Evolutionary conservation across 1,140 invertebrate species (phyloP).

Genomic region (Aethina tumida): DNA sequence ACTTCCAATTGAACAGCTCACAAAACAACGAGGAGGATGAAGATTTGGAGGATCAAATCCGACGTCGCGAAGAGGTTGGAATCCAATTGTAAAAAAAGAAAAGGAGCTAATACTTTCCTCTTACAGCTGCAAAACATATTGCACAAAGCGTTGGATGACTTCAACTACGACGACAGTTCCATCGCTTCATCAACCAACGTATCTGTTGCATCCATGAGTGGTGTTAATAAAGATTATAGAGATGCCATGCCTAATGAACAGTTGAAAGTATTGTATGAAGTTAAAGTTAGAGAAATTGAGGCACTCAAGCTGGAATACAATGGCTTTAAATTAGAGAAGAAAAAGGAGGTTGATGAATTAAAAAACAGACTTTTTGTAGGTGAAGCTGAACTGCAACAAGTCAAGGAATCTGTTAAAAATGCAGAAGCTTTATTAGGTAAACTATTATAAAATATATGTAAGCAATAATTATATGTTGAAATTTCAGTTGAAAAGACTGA

Average conservation of each 20-base stretch:
- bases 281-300: conserved; percentile 30
- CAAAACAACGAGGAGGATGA: conserved; percentile 33
- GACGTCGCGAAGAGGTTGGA: conserved; percentile 30
- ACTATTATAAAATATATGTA: background rate
- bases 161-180: conserved; percentile 34
- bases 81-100: background rate
- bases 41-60: conserved; percentile 30
- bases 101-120: conserved; percentile 4
- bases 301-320: conserved; percentile 27
- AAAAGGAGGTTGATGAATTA: conserved; percentile 24
- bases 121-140: conserved; percentile 30
- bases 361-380: conserved; percentile 22
- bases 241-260: conserved; percentile 29
- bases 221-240: conserved; percentile 23
- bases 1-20: conserved; percentile 25
- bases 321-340: conserved; percentile 18
- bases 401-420: conserved; percentile 23
- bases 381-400: conserved; percentile 25
- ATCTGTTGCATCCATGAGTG: conserved; percentile 20
- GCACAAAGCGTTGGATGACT: conserved; percentile 27
- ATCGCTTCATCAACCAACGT: conserved; percentile 32
- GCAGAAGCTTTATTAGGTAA: conserved; percentile 25
- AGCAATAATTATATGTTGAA: conserved; percentile 6
- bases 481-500: conserved; percentile 23
- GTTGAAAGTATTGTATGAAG: conserved; percentile 33